Evolutionary conservation across 1,140 invertebrate genomes (phyloP).

Genomic region (Cyphomyrmex costatus): DNA sequence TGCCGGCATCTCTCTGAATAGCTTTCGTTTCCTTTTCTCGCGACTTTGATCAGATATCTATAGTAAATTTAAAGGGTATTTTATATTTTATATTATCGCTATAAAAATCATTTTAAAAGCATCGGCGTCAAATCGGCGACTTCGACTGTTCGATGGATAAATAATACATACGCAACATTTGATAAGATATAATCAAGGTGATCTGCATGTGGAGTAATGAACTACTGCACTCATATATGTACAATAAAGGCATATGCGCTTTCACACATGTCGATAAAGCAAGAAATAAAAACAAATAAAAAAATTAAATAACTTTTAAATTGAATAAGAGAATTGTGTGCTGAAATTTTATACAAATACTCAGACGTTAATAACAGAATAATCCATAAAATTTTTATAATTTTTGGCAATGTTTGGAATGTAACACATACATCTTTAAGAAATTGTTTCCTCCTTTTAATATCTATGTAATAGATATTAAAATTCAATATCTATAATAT

Average conservation of each 20-base stretch:
- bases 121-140: not conserved
- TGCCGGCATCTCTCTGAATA: conserved; percentile 34
- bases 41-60: not conserved
- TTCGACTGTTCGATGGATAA: conserved; percentile 1
- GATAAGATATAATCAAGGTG: conserved; percentile 10
- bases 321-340: no score
- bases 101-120: conserved; percentile 30
- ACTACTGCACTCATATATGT: no score
- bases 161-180: not conserved
- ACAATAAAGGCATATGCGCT: no score
- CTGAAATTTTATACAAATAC: no score
- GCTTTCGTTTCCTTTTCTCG: not conserved
- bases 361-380: no score
- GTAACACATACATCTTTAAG: not conserved
- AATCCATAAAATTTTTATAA: no score
- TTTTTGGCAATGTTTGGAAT: no score
- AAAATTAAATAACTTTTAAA: no score
- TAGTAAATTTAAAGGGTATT: not conserved
- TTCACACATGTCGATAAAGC: no score
- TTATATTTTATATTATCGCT: conserved; percentile 32
- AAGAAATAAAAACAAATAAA: no score
- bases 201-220: no score
- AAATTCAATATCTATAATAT: not conserved
- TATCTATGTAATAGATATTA: not conserved
- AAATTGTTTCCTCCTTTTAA: not conserved